phyloP scores from a whole-genome alignment of 2,797 vertebrate genomes.

The Furcifer pardalis region DNA sequence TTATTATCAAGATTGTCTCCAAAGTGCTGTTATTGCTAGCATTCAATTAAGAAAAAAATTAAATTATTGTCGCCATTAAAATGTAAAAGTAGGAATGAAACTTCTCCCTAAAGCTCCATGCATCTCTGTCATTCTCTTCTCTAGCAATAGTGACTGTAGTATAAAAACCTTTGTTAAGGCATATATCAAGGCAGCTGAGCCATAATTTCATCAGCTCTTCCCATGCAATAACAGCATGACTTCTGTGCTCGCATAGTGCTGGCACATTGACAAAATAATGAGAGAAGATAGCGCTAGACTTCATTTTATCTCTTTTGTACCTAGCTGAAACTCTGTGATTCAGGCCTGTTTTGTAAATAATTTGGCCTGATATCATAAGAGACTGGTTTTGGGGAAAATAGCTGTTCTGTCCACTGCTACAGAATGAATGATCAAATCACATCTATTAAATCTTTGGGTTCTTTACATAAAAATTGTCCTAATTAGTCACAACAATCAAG shows the following conservation, averaged over 20 bases:
- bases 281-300: conserved; percentile 6
- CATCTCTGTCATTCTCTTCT: conserved; percentile 8
- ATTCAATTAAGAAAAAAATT: conserved; percentile 11
- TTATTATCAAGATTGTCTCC: conserved; percentile 18
- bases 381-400: conserved; percentile 8
- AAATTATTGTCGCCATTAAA: conserved; percentile 22
- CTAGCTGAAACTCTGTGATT: background rate
- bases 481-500: conserved; percentile 36
- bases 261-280: conserved; percentile 32
- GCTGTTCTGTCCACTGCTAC: background rate
- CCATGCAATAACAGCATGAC: conserved; percentile 8
- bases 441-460: conserved; percentile 46
- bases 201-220: background rate
- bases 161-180: conserved; percentile 15
- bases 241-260: conserved; percentile 32
- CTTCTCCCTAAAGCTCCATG: background rate
- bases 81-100: background rate
- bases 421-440: conserved; percentile 45
- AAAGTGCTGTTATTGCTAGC: conserved; percentile 19
- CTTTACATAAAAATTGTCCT: conserved; percentile 49
- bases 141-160: background rate
- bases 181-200: background rate
- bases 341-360: conserved; percentile 25
- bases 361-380: conserved; percentile 15
- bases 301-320: conserved; percentile 39